These are phyloP conservation scores for Lithodes maja DNA, from an alignment of 2,888 invertebrate species.

Conservation along the genomic window DNA sequence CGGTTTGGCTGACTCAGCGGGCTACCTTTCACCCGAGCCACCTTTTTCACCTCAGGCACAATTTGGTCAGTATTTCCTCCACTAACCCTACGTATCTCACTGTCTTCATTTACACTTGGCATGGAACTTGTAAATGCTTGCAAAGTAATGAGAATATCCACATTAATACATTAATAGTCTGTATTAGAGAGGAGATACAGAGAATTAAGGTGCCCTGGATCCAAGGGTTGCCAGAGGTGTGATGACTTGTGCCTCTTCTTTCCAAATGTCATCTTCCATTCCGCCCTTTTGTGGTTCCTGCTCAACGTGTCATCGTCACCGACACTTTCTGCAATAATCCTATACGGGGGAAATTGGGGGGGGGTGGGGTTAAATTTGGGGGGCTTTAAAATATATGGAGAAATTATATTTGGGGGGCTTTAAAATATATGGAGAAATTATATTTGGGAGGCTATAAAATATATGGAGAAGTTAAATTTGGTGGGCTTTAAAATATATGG, in stretches of 20 bases:
- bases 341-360: too few relatives aligned
- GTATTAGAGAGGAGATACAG: not conserved
- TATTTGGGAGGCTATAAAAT: too few relatives aligned
- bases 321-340: too few relatives aligned
- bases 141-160: not conserved
- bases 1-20: slow-evolving; percentile 2
- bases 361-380: too few relatives aligned
- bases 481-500: too few relatives aligned
- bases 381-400: too few relatives aligned
- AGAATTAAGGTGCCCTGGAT: not conserved
- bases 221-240: not conserved
- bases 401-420: too few relatives aligned
- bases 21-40: slow-evolving; percentile 8
- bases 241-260: not conserved
- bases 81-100: too few relatives aligned
- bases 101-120: too few relatives aligned
- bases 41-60: not conserved
- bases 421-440: too few relatives aligned
- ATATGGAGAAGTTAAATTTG: too few relatives aligned
- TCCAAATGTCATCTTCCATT: slow-evolving; percentile 3
- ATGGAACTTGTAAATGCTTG: not conserved
- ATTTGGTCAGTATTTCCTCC: not conserved
- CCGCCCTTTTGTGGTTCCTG: slow-evolving; percentile 13
- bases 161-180: too few relatives aligned
- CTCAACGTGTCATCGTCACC: not conserved